Percentiles rank a stretch among this genome's conserved stretches.
These are phyloP conservation scores for Epizoanthus fatuus DNA, from an alignment of 92 coral and sea anemone species.

Conservation along the genomic window DNA sequence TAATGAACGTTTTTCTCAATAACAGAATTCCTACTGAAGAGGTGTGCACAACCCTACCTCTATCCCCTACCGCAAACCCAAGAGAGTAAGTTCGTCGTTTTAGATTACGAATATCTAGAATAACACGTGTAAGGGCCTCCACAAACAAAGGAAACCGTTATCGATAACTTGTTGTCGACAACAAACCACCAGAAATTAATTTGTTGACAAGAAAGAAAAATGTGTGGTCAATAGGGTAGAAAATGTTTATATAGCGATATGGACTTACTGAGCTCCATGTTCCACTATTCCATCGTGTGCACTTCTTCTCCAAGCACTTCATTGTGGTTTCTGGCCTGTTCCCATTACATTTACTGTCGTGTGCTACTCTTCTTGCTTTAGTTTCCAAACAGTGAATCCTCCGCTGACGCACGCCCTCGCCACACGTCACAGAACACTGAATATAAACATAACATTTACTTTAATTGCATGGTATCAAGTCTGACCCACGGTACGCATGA, in stretches of 20 bases:
- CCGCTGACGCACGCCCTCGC: slow-evolving; percentile 21
- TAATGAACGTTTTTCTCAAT: no score
- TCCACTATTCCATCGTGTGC: slow-evolving; percentile 21
- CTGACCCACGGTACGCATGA: not conserved
- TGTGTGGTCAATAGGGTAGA: not conserved
- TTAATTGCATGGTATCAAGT: not conserved
- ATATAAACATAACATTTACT: not conserved
- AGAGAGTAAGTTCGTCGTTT: no score
- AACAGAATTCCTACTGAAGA: no score
- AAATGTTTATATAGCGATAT: not conserved
- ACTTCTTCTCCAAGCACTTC: slow-evolving; percentile 18
- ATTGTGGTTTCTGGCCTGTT: slow-evolving; percentile 10
- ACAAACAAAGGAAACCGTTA: no score
- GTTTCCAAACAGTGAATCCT: slow-evolving; percentile 36
- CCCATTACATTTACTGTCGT: slow-evolving; percentile 10
- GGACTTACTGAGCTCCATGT: slow-evolving; percentile 29
- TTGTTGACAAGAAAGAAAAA: not conserved
- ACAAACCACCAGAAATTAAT: no score
- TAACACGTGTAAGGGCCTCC: no score
- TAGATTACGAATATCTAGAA: no score
- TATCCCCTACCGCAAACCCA: no score
- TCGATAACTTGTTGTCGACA: no score
- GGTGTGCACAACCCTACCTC: no score
- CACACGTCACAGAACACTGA: slow-evolving; percentile 44
- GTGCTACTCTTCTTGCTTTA: slow-evolving; percentile 2